phyloP scores from a whole-genome alignment of 2,113 vertebrate genomes.

The Psilopogon haemacephalus region DNA sequence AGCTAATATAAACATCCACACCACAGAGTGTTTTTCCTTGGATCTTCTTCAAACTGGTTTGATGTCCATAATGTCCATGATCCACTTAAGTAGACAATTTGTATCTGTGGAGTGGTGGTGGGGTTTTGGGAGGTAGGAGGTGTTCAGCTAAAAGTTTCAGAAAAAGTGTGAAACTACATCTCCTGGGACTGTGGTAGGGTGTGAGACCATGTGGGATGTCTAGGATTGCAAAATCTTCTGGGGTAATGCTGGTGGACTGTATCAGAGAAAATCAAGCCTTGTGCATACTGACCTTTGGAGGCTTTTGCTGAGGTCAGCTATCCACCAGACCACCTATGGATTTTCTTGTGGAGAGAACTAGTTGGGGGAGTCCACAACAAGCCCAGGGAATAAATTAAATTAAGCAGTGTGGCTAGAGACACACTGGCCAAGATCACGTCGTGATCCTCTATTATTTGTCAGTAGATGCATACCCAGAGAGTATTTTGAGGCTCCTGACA shows the following conservation, averaged over 20 bases:
- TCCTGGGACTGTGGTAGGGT: neutral
- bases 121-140: accelerated
- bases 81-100: neutral
- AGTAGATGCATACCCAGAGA: neutral
- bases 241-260: neutral
- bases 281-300: neutral
- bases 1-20: neutral
- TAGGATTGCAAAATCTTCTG: neutral
- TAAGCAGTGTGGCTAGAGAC: neutral
- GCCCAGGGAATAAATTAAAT: neutral
- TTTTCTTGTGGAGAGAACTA: neutral
- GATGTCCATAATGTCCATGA: too few relatives aligned
- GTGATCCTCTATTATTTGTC: neutral
- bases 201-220: neutral
- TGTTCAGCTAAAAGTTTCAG: neutral
- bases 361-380: neutral
- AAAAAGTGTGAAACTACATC: neutral
- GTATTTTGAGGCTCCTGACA: neutral
- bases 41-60: neutral
- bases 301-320: neutral
- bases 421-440: neutral
- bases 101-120: neutral
- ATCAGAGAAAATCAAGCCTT: neutral
- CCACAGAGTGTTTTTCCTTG: neutral
- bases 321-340: neutral